phyloP scores from a whole-genome alignment of 2,113 vertebrate species.

The Tympanuchus pallidicinctus region DNA sequence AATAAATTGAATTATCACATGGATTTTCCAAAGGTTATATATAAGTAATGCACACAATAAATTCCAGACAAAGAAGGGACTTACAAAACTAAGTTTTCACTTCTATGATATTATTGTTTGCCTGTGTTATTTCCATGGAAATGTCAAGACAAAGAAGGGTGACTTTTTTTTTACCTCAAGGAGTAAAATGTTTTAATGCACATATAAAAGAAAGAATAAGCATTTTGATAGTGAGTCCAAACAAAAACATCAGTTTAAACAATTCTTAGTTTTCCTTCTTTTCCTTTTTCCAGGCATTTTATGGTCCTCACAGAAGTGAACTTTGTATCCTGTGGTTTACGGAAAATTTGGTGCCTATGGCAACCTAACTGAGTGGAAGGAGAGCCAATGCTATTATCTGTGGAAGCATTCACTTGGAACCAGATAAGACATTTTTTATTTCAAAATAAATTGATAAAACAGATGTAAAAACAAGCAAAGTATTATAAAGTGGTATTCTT shows the following conservation, averaged over 20 bases:
- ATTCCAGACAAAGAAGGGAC: not conserved
- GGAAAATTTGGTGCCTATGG: not conserved
- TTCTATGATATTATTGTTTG: not conserved
- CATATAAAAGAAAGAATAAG: not conserved
- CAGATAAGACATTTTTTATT: not conserved
- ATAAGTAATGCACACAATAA: not conserved
- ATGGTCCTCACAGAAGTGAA: accelerated
- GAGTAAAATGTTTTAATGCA: not conserved
- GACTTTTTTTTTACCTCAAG: not conserved
- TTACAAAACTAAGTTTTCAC: not conserved
- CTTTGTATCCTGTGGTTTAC: not conserved
- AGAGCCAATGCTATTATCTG: not conserved
- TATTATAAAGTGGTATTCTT: not conserved
- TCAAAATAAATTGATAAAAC: not conserved
- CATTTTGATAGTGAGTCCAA: not conserved
- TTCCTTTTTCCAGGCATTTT: not conserved
- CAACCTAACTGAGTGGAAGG: not conserved
- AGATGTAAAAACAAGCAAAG: not conserved
- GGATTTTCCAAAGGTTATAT: not conserved
- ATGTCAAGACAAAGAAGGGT: not conserved
- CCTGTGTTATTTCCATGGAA: not conserved
- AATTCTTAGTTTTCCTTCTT: not conserved
- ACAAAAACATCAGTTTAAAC: not conserved
- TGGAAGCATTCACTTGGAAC: not conserved
- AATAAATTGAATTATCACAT: not conserved